These are phyloP conservation scores for Coccyzus lansbergi DNA, from an alignment of 2,797 vertebrate species.

Conservation along the genomic window DNA sequence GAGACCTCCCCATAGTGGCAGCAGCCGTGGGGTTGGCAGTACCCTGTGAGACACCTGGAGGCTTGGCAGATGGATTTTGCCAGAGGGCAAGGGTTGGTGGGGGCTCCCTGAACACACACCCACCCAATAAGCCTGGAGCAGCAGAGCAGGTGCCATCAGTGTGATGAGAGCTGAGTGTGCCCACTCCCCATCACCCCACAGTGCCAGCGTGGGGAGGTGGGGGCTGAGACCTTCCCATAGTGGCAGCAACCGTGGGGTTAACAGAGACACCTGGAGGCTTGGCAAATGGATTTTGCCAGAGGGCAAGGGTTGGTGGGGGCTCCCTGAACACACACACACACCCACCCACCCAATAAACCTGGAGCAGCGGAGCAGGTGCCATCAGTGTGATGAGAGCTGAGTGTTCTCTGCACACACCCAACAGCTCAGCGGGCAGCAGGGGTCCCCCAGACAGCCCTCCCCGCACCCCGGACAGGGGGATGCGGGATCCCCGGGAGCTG, in stretches of 20 bases:
- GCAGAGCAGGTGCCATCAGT: not conserved
- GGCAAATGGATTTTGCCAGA: not conserved
- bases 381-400: not conserved
- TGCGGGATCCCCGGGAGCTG: not conserved
- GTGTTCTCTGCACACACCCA: not conserved
- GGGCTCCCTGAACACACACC: not conserved
- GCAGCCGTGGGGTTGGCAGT: not conserved
- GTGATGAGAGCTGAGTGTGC: not conserved
- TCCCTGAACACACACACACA: not conserved
- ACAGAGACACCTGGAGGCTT: not conserved
- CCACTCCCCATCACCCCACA: not conserved
- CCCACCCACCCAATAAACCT: not conserved
- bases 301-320: too few relatives aligned
- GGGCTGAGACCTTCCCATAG: not conserved
- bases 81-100: not conserved
- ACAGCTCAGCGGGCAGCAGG: not conserved
- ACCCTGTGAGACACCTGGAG: rapidly evolving
- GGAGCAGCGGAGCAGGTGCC: not conserved
- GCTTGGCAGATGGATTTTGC: not conserved
- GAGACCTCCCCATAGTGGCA: not conserved
- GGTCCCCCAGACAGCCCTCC: not conserved
- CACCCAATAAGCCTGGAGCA: not conserved
- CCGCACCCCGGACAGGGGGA: not conserved
- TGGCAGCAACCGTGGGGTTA: not conserved
- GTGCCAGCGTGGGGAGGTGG: not conserved